phyloP scores from a whole-genome alignment of 1,140 invertebrate species.

The Drosophila tropicalis region DNA sequence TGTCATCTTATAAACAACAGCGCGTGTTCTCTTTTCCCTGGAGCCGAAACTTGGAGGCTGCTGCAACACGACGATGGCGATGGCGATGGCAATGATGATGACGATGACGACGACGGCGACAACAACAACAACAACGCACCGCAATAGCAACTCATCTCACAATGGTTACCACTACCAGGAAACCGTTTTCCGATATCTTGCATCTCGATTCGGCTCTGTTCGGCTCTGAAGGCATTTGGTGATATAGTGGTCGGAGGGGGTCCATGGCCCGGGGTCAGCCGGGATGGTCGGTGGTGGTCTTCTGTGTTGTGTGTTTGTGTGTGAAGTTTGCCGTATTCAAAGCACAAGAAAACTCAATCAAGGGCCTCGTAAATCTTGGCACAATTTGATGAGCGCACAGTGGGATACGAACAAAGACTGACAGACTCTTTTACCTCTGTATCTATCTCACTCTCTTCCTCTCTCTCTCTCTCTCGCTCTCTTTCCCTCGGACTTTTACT shows the following conservation, averaged over 20 bases:
- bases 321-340: slow-evolving; percentile 79
- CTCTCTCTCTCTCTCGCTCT: not conserved
- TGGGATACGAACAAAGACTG: slow-evolving; percentile 52
- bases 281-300: slow-evolving; percentile 21
- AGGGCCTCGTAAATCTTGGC: slow-evolving; percentile 77
- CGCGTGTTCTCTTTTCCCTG: slow-evolving; percentile 30
- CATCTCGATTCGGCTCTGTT: slow-evolving; percentile 19
- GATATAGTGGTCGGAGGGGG: slow-evolving; percentile 42
- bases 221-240: slow-evolving; percentile 40
- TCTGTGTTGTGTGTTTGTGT: slow-evolving; percentile 28
- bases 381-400: slow-evolving; percentile 79
- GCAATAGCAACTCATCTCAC: slow-evolving; percentile 26
- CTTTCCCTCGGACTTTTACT: not conserved
- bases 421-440: not conserved
- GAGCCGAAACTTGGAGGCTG: slow-evolving; percentile 26
- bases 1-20: slow-evolving; percentile 78
- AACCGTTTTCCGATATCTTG: slow-evolving; percentile 61
- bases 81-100: too few relatives aligned
- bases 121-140: slow-evolving; percentile 11
- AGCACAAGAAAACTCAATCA: slow-evolving; percentile 80
- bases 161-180: slow-evolving; percentile 54
- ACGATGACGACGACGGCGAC: not conserved
- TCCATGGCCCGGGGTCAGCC: slow-evolving; percentile 34
- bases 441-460: too few relatives aligned
- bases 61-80: slow-evolving; percentile 3